Conservation (phyloP, 1,140 invertebrate genomes). For the Drosophila pruinosa region DNA sequence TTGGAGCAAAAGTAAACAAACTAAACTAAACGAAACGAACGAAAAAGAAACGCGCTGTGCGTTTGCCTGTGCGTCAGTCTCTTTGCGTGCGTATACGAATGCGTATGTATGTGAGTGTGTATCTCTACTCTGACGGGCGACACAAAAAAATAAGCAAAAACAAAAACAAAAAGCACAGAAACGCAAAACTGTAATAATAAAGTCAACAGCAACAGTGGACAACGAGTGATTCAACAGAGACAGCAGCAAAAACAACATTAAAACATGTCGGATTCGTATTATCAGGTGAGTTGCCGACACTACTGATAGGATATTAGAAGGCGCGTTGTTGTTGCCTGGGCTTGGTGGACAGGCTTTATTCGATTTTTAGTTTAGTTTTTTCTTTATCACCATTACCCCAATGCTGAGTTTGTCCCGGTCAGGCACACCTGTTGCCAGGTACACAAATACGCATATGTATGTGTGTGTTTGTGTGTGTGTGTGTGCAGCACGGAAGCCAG, state of each 20-base stretch:
- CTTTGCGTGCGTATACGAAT: slow-evolving; percentile 24
- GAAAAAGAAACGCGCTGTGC: slow-evolving; percentile 42
- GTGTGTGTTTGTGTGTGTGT: not conserved
- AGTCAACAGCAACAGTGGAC: slow-evolving; percentile 27
- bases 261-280: slow-evolving; percentile 79
- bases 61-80: slow-evolving; percentile 37
- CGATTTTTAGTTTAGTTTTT: not conserved
- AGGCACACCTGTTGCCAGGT: slow-evolving; percentile 39
- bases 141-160: slow-evolving; percentile 42
- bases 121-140: slow-evolving; percentile 53
- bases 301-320: slow-evolving; percentile 39
- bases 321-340: slow-evolving; percentile 17
- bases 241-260: slow-evolving; percentile 30
- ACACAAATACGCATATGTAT: not conserved
- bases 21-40: slow-evolving; percentile 35
- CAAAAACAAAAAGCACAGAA: slow-evolving; percentile 18
- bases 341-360: not conserved
- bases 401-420: not conserved
- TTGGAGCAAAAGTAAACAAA: slow-evolving; percentile 48
- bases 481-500: slow-evolving; percentile 27
- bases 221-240: slow-evolving; percentile 64
- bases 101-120: slow-evolving; percentile 31
- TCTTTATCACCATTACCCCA: slow-evolving; percentile 39
- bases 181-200: slow-evolving; percentile 44
- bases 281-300: slow-evolving; percentile 62